Evolutionary conservation across 2,113 vertebrate species (phyloP), one percentile per base, ranked within the genome.

Genomic region (Chiloscyllium plagiosum): DNA sequence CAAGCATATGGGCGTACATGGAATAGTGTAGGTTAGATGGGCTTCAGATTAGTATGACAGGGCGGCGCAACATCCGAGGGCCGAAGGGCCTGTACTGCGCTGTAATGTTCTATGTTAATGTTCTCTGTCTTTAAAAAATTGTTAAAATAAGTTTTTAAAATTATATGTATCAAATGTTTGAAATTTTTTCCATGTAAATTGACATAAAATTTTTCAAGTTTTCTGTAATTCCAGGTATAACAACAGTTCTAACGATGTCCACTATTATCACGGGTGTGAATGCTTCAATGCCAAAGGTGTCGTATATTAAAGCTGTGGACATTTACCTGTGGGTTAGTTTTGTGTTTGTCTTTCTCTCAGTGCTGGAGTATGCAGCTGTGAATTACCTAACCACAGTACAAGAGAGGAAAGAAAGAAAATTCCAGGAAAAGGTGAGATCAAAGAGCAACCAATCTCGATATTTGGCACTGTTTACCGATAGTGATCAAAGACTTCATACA

Each of bases 311-410:
- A 96, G 98, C 98, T 20, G 98, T 98, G 96, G 98, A 98, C 94
- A 98, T 98, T 96, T 98, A 98, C 97, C 97, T 98, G 37, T 98
- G 98, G 98, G 97, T 97, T 96, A 98, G 98, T 95, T 98, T 98
- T 33, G 98, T 98, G 96, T 98, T 98, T 1, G 98, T 98, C 24
- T 98, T 98, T 96, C 97, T 98, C 8, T 98, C 98, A 0, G 98
- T 98, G 87, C 97, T 98, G 10, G 97, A 98, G 86, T 98, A 98
- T 8, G 98, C 98, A 19, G 99, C 98, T 0, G 98, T 99, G 96
- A 99, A 99, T 97, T 99, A 99, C 97, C 97, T 99, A 97, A 99
- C 99, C 0, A 99, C 99, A 0, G 98, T 98, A 96, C 98, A 98
- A 96, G 98, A 99, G 87, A 96, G 98, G 0, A 99, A 98, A 96